Evolutionary conservation across 1,140 invertebrate genomes (phyloP), one percentile per base, ranked within the genome.

Genomic region (Latrodectus geometricus): DNA sequence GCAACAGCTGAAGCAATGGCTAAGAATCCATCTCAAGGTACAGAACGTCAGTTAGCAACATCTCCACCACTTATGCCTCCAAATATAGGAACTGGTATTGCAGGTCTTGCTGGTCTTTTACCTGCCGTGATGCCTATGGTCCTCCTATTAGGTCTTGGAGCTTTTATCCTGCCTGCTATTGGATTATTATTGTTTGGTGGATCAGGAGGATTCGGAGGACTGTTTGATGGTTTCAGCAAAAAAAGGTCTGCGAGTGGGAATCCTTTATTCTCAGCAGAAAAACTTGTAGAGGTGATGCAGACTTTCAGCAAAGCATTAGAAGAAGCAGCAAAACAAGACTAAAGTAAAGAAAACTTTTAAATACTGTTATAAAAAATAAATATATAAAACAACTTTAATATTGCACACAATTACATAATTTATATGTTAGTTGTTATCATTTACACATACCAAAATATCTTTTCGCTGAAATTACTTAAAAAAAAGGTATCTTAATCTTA

Each of bases 301-400:
- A 84, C 82, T 7, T n/a, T 84, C n/a, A 84, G 73, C n/a, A 84
- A 84, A 54, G 82, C 82, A 76, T 54, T 84, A 14, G 82, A 84
- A 68, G 82, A 84, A 52, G 82, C 82, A 23, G 49, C 82, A 21
- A 75, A 76, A 20, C 61, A 84, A 48, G 17, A 68, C 11, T 84
- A 52, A 76, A 35, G 35, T 35, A 35, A 35, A 35, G 35, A 35
- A 5, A 35, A 35, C 35, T 35, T 35, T 35, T 35, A 35, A 35
- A 35, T 35, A 35, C 35, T 35, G 5, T 35, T 35, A 35, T 35
- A 35, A 35, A 35, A 35, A 35, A 35, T 35, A 35, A 35, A 35
- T 35, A 5, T 3, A 1, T 35, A 35, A 35, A 3, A 5, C 2
- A 35, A 35, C 5, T 35, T 35, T 35, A 35, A 35, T 35, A 35